Conservation (phyloP, 2,797 vertebrate genomes). For the Diceros bicornis region DNA sequence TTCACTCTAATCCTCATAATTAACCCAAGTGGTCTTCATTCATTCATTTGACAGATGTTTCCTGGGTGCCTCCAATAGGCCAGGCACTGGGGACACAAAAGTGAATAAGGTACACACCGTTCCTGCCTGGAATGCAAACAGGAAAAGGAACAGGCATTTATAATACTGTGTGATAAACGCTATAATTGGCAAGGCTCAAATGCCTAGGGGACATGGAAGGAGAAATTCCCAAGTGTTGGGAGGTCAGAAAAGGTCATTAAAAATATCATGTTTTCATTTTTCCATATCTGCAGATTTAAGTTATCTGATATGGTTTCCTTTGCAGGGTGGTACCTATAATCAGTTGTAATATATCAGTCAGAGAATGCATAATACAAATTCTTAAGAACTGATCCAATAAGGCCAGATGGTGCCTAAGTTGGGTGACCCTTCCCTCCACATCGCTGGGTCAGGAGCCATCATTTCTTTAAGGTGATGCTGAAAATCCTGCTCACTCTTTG, state of each 20-base stretch:
- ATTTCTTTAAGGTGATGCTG: not conserved
- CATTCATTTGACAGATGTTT: not conserved
- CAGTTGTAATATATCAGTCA: not conserved
- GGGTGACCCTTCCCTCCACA: not conserved
- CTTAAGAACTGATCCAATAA: not conserved
- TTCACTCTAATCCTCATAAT: not conserved
- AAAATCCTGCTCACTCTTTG: not conserved
- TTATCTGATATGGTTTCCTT: not conserved
- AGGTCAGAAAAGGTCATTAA: not conserved
- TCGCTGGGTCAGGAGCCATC: not conserved
- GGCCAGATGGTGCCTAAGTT: not conserved
- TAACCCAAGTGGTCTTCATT: not conserved
- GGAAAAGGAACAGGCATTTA: not conserved
- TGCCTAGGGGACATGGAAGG: not conserved
- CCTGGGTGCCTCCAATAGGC: not conserved
- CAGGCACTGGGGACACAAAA: not conserved
- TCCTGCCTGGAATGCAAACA: not conserved
- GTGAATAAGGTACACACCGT: not conserved
- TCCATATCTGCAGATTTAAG: not conserved
- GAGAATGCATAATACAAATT: not conserved
- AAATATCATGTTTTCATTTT: not conserved
- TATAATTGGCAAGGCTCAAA: not conserved
- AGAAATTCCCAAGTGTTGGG: not conserved
- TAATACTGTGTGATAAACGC: not conserved
- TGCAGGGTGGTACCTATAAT: not conserved